A percentile compares a stretch with the other conserved stretches of the same genome.
Conservation (phyloP, 1,140 invertebrate genomes). For the Papilio dardanus region DNA sequence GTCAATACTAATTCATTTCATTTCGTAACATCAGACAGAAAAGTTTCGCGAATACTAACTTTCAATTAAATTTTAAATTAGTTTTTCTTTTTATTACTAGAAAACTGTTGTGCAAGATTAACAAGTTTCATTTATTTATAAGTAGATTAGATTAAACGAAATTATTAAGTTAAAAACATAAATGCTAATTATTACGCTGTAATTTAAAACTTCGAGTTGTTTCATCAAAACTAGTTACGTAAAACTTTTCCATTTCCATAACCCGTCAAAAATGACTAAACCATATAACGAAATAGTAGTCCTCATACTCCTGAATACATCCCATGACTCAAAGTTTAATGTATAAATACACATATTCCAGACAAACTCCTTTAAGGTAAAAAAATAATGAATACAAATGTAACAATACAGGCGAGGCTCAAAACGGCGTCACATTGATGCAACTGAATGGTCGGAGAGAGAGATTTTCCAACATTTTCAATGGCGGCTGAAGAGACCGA, state of each 20-base stretch:
- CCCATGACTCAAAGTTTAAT: background rate
- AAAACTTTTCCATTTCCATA: too few species aligned
- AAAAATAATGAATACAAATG: background rate
- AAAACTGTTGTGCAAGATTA: background rate
- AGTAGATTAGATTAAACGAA: background rate
- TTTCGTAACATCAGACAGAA: too few species aligned
- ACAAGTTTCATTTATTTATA: background rate
- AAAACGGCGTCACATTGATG: constrained; percentile 23
- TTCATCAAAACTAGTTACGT: too few species aligned
- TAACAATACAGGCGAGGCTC: constrained; percentile 1
- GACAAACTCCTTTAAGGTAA: constrained; percentile 9
- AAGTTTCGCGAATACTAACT: too few species aligned
- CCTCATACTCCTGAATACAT: background rate
- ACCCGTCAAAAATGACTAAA: too few species aligned
- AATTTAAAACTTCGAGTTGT: background rate
- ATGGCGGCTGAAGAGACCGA: constrained; percentile 53
- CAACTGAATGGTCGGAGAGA: constrained; percentile 9
- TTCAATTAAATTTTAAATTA: background rate
- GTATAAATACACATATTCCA: background rate
- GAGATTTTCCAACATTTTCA: constrained; percentile 41
- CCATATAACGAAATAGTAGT: too few species aligned
- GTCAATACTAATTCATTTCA: background rate
- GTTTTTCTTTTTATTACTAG: too few species aligned
- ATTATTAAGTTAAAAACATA: background rate
- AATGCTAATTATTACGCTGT: too few species aligned